Evolutionary conservation across 2,113 vertebrate species (phyloP).

Genomic region (Epinephelus lanceolatus): DNA sequence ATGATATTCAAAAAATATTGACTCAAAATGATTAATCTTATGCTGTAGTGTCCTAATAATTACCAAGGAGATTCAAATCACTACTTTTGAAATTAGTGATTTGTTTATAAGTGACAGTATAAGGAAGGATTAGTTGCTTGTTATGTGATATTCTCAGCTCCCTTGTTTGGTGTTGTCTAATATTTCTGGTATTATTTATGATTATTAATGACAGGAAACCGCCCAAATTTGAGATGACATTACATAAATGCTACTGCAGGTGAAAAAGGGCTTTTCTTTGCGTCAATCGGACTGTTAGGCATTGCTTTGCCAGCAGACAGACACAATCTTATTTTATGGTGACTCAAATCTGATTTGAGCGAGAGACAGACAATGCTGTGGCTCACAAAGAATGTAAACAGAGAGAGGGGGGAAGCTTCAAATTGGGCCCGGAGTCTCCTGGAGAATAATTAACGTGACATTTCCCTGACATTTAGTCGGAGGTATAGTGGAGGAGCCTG

Average conservation of each 20-base stretch:
- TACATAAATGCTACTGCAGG: conserved; percentile 32
- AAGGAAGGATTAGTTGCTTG: neutral
- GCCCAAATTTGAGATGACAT: conserved; percentile 11
- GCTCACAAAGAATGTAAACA: conserved; percentile 67
- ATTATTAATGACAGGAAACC: conserved; percentile 24
- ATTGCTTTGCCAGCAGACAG: conserved; percentile 53
- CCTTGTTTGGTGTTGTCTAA: neutral
- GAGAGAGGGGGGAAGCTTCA: conserved; percentile 57
- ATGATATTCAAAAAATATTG: neutral
- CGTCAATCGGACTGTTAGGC: conserved; percentile 35
- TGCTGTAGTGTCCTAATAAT: neutral
- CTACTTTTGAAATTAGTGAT: neutral
- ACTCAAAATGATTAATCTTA: neutral
- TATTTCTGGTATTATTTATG: neutral
- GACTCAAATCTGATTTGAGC: conserved; percentile 80
- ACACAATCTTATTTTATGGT: conserved; percentile 79
- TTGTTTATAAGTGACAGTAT: neutral
- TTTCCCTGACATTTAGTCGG: conserved; percentile 87
- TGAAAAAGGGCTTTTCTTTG: conserved; percentile 47
- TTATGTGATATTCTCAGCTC: neutral
- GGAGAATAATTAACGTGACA: conserved; percentile 88
- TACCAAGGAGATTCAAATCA: neutral
- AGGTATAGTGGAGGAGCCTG: conserved; percentile 76
- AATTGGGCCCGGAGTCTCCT: conserved; percentile 76
- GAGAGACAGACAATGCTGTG: conserved; percentile 66